Evolutionary conservation across 2,888 invertebrate species (phyloP).

Genomic region (Petrolisthes cinctipes): DNA sequence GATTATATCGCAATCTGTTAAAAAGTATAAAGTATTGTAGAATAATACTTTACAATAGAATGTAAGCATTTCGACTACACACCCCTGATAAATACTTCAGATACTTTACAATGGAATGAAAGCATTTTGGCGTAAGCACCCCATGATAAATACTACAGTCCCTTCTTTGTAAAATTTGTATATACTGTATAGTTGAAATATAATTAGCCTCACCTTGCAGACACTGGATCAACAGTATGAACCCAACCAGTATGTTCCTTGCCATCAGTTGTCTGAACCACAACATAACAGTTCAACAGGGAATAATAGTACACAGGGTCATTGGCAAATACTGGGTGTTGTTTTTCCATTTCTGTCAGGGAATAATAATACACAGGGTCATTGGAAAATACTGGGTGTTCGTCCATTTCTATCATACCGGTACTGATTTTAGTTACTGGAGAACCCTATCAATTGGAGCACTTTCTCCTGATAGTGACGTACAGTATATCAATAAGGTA

Average conservation of each 20-base stretch:
- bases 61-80: too few relatives aligned
- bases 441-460: too few relatives aligned
- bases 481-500: too few relatives aligned
- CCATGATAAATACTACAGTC: background rate
- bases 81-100: background rate
- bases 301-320: constrained; percentile 45
- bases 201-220: constrained; percentile 43
- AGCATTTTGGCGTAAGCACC: background rate
- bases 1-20: background rate
- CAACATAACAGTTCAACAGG: constrained; percentile 38
- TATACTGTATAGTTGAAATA: background rate
- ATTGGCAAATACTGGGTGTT: constrained; percentile 43
- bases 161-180: too few relatives aligned
- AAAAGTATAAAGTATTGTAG: background rate
- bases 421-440: too few relatives aligned
- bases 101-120: background rate
- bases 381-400: constrained; percentile 44
- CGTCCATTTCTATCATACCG: background rate
- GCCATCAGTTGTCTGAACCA: constrained; percentile 24
- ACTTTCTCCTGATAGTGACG: too few relatives aligned
- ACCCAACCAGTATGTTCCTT: constrained; percentile 54
- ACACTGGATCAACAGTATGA: constrained; percentile 58
- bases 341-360: constrained; percentile 3
- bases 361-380: constrained; percentile 41
- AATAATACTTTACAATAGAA: too few relatives aligned